Percentiles rank a stretch among this genome's conserved stretches.
Conservation (phyloP, 1,140 invertebrate genomes). For the Drosophila sucinea region DNA sequence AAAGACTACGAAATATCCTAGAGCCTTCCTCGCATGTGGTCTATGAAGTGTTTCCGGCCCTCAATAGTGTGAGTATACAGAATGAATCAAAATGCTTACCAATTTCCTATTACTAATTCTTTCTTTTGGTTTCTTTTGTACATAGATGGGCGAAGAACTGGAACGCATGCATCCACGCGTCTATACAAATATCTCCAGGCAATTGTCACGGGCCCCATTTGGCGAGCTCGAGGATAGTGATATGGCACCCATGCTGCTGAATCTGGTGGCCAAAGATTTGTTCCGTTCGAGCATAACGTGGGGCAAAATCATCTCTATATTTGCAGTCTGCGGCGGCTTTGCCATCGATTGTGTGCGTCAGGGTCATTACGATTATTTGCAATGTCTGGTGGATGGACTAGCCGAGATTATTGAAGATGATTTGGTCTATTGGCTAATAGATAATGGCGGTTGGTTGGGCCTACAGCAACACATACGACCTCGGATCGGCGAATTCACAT, state of each 20-base stretch:
- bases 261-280: conserved; percentile 86
- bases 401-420: conserved; percentile 87
- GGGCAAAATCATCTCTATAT: conserved; percentile 88
- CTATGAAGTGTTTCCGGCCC: conserved; percentile 80
- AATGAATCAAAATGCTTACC: not conserved
- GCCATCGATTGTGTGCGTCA: conserved; percentile 89
- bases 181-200: conserved; percentile 86
- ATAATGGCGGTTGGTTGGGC: conserved; percentile 89
- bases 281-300: conserved; percentile 86
- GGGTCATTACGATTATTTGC: conserved; percentile 87
- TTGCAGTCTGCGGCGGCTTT: conserved; percentile 88
- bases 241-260: conserved; percentile 85
- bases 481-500: conserved; percentile 66
- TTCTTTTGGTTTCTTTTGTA: not conserved
- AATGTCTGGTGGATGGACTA: conserved; percentile 86
- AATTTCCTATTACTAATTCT: no score
- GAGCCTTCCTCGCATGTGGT: conserved; percentile 78
- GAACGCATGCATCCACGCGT: conserved; percentile 88
- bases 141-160: conserved; percentile 83
- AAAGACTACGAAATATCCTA: conserved; percentile 75
- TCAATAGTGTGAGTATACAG: conserved; percentile 73
- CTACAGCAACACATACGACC: conserved; percentile 76
- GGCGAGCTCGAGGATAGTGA: conserved; percentile 85
- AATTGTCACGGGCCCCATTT: conserved; percentile 84
- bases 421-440: conserved; percentile 87